phyloP scores from a whole-genome alignment of 2,797 vertebrate genomes.

The Hybognathus amarus region DNA sequence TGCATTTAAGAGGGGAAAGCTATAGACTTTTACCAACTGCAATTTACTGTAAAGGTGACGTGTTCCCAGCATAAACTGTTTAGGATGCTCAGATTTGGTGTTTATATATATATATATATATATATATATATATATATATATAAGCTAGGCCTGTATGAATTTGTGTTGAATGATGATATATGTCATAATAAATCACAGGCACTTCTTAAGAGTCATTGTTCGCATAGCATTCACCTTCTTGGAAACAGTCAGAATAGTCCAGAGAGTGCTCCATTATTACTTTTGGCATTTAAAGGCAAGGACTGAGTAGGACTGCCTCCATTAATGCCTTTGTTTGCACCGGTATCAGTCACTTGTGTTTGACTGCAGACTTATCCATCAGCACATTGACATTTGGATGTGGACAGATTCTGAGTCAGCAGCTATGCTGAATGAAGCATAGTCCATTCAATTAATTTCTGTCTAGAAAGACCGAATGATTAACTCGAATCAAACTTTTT shows the following conservation, averaged over 20 bases:
- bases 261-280: conserved; percentile 3
- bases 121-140: too few species aligned
- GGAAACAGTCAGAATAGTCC: background rate
- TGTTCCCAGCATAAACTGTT: too few species aligned
- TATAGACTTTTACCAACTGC: background rate
- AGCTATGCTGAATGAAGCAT: conserved; percentile 26
- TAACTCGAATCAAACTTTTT: background rate
- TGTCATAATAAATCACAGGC: background rate
- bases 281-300: conserved; percentile 22
- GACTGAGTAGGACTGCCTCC: conserved; percentile 24
- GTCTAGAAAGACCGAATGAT: conserved; percentile 26
- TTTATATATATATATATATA: too few species aligned
- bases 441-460: conserved; percentile 37
- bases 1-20: background rate
- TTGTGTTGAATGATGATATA: background rate
- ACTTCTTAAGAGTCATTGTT: background rate
- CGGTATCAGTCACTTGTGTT: conserved; percentile 43
- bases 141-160: background rate
- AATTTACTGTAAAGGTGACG: background rate
- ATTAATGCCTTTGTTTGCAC: conserved; percentile 37
- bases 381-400: conserved; percentile 53
- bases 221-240: background rate
- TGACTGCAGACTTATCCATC: conserved; percentile 57
- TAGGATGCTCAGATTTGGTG: too few species aligned
- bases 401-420: conserved; percentile 55